These are phyloP conservation scores for Apamea anceps DNA, from an alignment of 2,888 invertebrate species.

Conservation along the genomic window DNA sequence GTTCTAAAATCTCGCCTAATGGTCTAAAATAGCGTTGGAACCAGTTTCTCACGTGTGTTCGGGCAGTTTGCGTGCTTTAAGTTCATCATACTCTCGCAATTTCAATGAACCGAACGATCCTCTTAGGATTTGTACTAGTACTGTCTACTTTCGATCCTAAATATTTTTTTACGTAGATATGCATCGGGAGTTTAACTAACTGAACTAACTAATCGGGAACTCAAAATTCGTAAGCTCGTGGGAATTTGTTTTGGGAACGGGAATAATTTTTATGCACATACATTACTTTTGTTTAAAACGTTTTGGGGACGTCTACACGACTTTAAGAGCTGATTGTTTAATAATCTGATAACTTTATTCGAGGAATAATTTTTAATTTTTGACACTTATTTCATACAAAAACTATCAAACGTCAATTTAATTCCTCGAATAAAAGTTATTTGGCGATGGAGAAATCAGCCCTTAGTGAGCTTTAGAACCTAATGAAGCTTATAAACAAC, in stretches of 20 bases:
- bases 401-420: no score
- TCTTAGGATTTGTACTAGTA: slow-evolving; percentile 29
- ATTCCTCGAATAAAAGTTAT: no score
- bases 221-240: not conserved
- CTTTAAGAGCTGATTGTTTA: not conserved
- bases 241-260: not conserved
- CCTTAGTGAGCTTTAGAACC: not conserved
- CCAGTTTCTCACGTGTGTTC: slow-evolving; percentile 78
- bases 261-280: not conserved
- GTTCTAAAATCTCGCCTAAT: slow-evolving; percentile 59
- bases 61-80: slow-evolving; percentile 76
- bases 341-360: no score
- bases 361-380: no score
- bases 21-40: slow-evolving; percentile 75
- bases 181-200: not conserved
- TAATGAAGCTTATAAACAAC: not conserved
- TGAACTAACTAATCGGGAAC: no score
- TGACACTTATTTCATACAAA: no score
- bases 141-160: slow-evolving; percentile 3
- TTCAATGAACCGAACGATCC: slow-evolving; percentile 79
- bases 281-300: not conserved
- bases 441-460: no score
- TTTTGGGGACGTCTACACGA: not conserved
- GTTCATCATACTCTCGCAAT: slow-evolving; percentile 82
- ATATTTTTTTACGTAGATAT: not conserved